A percentile compares a stretch with the other conserved stretches of the same genome.
Evolutionary conservation across 2,797 vertebrate genomes (phyloP).

Genomic region (Rhincodon typus): DNA sequence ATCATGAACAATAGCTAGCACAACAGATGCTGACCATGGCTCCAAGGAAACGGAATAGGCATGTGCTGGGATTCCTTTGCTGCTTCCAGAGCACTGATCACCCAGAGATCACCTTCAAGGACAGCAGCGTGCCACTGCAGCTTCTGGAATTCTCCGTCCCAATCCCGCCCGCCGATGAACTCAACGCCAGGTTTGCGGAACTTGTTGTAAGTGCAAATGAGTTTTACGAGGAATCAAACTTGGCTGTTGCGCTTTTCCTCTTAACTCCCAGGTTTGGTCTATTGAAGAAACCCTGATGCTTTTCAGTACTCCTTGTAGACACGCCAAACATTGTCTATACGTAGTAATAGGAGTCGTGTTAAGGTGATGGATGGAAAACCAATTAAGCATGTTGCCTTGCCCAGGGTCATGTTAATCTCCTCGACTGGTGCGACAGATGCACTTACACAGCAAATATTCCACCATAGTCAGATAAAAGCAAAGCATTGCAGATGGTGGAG

Average conservation of each 20-base stretch:
- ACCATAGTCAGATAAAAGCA: background rate
- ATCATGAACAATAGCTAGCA: slow-evolving; percentile 84
- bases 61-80: slow-evolving; percentile 86
- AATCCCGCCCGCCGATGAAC: slow-evolving; percentile 83
- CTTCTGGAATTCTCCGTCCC: slow-evolving; percentile 89
- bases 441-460: background rate
- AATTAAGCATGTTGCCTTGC: background rate
- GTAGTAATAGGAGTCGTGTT: background rate
- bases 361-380: background rate
- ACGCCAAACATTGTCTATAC: background rate
- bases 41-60: slow-evolving; percentile 85
- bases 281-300: background rate
- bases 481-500: background rate
- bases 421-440: background rate
- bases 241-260: background rate
- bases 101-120: slow-evolving; percentile 91
- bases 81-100: slow-evolving; percentile 84
- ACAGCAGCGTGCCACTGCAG: slow-evolving; percentile 78
- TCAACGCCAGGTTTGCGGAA: slow-evolving; percentile 86
- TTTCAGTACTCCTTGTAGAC: background rate
- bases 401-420: background rate
- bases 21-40: slow-evolving; percentile 72
- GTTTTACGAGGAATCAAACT: background rate
- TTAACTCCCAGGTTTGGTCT: too few species aligned
- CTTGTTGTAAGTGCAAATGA: slow-evolving; percentile 79